phyloP scores from a whole-genome alignment of 2,888 invertebrate species.

The Dolomedes plantarius region DNA sequence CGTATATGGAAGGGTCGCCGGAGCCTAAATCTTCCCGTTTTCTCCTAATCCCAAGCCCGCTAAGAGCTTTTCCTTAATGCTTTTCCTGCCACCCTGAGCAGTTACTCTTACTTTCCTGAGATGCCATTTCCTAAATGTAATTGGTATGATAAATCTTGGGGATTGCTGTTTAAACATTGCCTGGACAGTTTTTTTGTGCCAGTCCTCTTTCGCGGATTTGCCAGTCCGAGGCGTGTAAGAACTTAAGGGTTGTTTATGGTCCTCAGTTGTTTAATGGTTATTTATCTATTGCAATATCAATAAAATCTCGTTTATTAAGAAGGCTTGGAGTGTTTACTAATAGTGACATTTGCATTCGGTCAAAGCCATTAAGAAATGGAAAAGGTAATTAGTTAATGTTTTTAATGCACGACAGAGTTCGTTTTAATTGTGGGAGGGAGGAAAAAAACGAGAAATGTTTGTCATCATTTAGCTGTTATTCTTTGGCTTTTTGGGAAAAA shows the following conservation, averaged over 20 bases:
- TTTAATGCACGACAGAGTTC: neutral
- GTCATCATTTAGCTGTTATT: neutral
- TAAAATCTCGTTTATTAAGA: constrained; percentile 56
- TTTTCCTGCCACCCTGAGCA: constrained; percentile 67
- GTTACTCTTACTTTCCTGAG: constrained; percentile 68
- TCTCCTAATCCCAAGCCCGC: constrained; percentile 61
- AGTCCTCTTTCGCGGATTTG: constrained; percentile 62
- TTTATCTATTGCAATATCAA: constrained; percentile 54
- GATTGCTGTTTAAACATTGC: constrained; percentile 70
- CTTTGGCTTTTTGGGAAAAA: neutral
- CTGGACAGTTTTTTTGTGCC: constrained; percentile 20
- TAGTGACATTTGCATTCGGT: constrained; percentile 23
- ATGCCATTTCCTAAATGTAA: constrained; percentile 71
- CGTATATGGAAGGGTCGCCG: constrained; percentile 60
- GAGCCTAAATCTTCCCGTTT: constrained; percentile 69
- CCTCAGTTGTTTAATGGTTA: constrained; percentile 54
- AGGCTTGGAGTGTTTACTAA: constrained; percentile 11
- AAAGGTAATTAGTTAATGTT: constrained; percentile 16
- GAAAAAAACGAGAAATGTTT: neutral
- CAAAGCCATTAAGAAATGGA: constrained; percentile 12
- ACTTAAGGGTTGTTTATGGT: constrained; percentile 69
- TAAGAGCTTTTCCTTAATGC: constrained; percentile 71
- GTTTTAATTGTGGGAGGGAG: neutral
- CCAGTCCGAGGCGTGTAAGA: constrained; percentile 36
- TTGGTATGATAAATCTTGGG: constrained; percentile 70